Base-by-base conservation (phyloP, 2,888 invertebrate species). In the Lasioglossum zephyrum region DNA sequence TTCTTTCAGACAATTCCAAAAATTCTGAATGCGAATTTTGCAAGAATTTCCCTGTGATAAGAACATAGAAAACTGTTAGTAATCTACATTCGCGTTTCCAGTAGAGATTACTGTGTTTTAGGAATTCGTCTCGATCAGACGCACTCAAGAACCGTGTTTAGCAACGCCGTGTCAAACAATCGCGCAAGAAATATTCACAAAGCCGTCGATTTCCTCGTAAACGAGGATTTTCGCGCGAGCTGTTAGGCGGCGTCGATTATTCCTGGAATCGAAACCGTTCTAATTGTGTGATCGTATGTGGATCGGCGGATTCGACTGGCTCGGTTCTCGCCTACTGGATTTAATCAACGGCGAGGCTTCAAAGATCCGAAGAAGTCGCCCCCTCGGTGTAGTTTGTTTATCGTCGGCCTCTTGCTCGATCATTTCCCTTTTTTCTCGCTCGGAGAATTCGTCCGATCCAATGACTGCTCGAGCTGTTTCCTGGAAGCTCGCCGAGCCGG, bases 291-390 rank as follows among this genome's bases (percentile, higher is more conserved):
- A 44, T 84, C 41, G 53, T 73, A 76, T 39, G 57, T 36, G 73
- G 39, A 84, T 87, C 87, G 74, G 57, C 74, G 89, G 89, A 88
- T 88, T 86, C 87, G 88, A 88, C 86, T 89, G 92, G 88, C 88
- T 89, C 88, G 90, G 88, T 90, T 90, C 88, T 93, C 92, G 91
- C 91, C 90, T 83, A 88, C 92, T 89, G 91, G 92, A 92, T 94
- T 94, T 94, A 94, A 95, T 95, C 94, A 94, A 93, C 92, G 93
- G 91, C 91, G 81, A 85, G 87, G 93, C 94, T 94, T 95, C 95
- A 95, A 94, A 94, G 94, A 92, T 91, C 90, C 91, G 89, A 89
- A 73, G 73, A 90, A 89, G 91, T 91, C 91, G 80, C 77, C 80
- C 90, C 88, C 88, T 73, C 84, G 84, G 82, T 81, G 85, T 79